phyloP scores from a whole-genome alignment of 2,888 invertebrate species.

The Cancer borealis region DNA sequence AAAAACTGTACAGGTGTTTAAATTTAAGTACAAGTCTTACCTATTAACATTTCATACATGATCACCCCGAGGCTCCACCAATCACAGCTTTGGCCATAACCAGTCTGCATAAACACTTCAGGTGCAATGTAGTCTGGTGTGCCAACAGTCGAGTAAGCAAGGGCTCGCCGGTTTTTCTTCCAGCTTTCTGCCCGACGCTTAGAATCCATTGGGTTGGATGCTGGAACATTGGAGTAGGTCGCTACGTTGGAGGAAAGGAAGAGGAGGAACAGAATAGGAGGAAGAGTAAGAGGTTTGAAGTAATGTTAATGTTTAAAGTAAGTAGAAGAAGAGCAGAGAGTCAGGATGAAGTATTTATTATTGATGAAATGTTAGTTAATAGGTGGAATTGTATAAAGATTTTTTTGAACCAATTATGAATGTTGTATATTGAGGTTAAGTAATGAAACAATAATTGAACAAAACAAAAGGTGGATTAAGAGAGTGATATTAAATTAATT shows the following conservation, averaged over 20 bases:
- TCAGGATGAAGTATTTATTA: neutral
- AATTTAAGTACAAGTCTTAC: constrained; percentile 80
- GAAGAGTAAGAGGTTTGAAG: constrained; percentile 31
- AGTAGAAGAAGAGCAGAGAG: neutral
- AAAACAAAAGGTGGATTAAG: neutral
- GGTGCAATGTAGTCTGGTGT: constrained; percentile 99
- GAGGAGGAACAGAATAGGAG: constrained; percentile 1
- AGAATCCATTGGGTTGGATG: constrained; percentile 94
- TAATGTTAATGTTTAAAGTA: neutral
- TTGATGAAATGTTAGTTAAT: neutral
- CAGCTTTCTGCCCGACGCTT: constrained; percentile 99
- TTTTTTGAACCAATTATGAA: neutral
- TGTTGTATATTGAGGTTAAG: constrained; percentile 12
- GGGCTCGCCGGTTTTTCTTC: constrained; percentile 97
- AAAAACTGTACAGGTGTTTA: neutral
- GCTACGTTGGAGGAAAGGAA: constrained; percentile 66
- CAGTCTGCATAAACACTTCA: constrained; percentile 89
- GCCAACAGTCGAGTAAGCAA: constrained; percentile 96
- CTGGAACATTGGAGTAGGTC: constrained; percentile 79
- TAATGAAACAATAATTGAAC: neutral
- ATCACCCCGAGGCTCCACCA: constrained; percentile 99
- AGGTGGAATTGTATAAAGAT: neutral
- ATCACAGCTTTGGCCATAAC: constrained; percentile 98
- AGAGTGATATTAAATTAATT: neutral
- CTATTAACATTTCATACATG: constrained; percentile 99